Base-by-base conservation (phyloP, 1,140 invertebrate species). In the Solenopsis fugax region DNA sequence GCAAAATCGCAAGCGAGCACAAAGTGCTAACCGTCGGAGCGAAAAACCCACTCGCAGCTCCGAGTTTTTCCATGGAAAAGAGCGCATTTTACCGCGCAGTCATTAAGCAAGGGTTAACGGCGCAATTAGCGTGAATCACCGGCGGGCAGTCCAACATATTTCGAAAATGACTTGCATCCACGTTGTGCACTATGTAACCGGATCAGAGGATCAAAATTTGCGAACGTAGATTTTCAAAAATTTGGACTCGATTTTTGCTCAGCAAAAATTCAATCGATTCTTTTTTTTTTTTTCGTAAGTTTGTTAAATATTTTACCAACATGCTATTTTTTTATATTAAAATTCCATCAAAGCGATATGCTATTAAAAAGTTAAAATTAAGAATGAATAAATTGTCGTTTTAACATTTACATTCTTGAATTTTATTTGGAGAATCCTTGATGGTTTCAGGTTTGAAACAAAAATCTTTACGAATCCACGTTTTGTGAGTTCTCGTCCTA, bases 81-180 rank as follows among this genome's bases (percentile, higher is more conserved):
- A 54, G 41, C 54, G 54, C 41, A 54, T 84, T 84, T 84, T 84
- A 84, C 56, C 54, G 56, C 69, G 80, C 54, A 37, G 69, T 84
- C 80, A 84, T 84, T 84, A 84, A 84, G 54, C 69, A 56, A 84
- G 80, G 80, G 80, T 84, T 84, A 84, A 84, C 80, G 69, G 69
- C 54, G 69, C 80, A 84, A 84, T 84, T 84, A 84, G 41, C 69
- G 69, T 73, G 67, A 58, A 82, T 82, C 69, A 56, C 80, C 69
- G 41, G 18, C 80, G 71, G 67, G n/a, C 24, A 41, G 65, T 24
- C 52, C 65, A 69, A 82, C 69, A 41, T 52, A 72, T 84, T 84
- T 73, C 41, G 80, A 84, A 84, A 84, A 84, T 84, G 54, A 84
- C 69, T 60, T 24, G 77, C 34, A 50, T 80, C 45, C 37, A 50